Evolutionary conservation across 1,140 invertebrate genomes (phyloP), one percentile per base, ranked within the genome.

Genomic region (Schlechtendalia chinensis): DNA sequence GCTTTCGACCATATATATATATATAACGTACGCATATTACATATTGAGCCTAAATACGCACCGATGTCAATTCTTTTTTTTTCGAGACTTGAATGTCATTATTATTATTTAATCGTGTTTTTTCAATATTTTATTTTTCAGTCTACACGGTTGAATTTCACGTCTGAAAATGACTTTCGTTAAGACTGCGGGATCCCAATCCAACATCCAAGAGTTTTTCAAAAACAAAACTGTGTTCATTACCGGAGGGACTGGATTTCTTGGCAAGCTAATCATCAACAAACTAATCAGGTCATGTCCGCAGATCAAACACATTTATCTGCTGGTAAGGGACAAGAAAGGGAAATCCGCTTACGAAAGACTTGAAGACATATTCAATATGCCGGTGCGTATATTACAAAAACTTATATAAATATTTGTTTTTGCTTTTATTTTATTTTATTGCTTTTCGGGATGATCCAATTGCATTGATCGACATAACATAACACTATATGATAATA

Each of bases 161-260:
- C 12, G 16, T 61, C 3, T 32, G 59, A 72, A 77, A 50, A 79
- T 79, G 75, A 39, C 56, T n/a, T 17, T 24, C 22, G 5, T 2
- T 54, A 72, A 16, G 8, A 5, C 27, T 10, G 27, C 32, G 32
- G 58, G 22, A 47, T 17, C 65, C 11, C 81, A 77, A 22, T 81
- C 81, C 6, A 54, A 79, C 2, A 81, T 82, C 22, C 82, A 82
- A 80, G 22, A 56, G 29, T 82, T 82, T 81, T 82, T 81, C 22
- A 77, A 81, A 39, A 87, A 88, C 80, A 88, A 89, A 84, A 87
- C 86, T 84, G 87, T 91, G 80, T 91, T 94, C 84, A 86, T 91
- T 83, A 91, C 90, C 22, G 90, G 90, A 69, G 90, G 88, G 22
- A 93, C 91, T n/a, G 93, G 93, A 81, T 94, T 94, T 86, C 88